Conservation (phyloP, 2,113 vertebrate genomes). For the Cyphomyrus plagiostoma region DNA sequence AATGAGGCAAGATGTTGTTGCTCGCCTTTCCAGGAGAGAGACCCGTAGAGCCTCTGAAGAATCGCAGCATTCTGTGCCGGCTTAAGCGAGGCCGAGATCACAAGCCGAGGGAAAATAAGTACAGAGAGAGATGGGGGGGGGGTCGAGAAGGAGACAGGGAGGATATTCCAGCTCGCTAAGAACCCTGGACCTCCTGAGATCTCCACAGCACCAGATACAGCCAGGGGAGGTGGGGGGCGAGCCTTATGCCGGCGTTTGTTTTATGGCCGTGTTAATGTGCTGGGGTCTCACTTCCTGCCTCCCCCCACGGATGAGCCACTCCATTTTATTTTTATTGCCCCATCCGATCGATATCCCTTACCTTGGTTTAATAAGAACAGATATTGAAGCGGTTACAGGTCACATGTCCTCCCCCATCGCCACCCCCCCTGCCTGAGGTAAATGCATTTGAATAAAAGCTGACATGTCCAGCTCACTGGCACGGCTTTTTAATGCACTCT, state of each 20-base stretch:
- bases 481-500: not conserved
- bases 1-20: constrained; percentile 40
- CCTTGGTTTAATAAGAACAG: constrained; percentile 12
- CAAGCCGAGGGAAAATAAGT: constrained; percentile 20
- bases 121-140: constrained; percentile 19
- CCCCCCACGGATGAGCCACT: not conserved
- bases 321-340: not conserved
- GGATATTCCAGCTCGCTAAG: constrained; percentile 55
- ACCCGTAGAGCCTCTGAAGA: constrained; percentile 48
- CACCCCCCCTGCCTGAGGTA: not conserved
- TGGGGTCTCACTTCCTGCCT: constrained; percentile 27
- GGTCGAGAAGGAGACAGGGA: constrained; percentile 41
- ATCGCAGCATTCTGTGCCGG: constrained; percentile 38
- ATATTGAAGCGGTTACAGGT: not conserved
- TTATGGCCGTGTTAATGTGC: constrained; percentile 57
- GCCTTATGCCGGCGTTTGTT: constrained; percentile 45
- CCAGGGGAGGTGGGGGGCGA: constrained; percentile 43
- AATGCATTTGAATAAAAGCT: constrained; percentile 15
- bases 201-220: constrained; percentile 47
- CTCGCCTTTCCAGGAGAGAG: constrained; percentile 43
- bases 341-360: constrained; percentile 11
- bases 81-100: constrained; percentile 50
- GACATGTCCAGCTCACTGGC: not conserved
- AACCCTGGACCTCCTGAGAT: constrained; percentile 51
- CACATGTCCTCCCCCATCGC: not conserved